Evolutionary conservation across 37 sponge, comb jelly and placozoan species (phyloP), one percentile per base, ranked within the genome.

Genomic region (Aplysina aerophoba): DNA sequence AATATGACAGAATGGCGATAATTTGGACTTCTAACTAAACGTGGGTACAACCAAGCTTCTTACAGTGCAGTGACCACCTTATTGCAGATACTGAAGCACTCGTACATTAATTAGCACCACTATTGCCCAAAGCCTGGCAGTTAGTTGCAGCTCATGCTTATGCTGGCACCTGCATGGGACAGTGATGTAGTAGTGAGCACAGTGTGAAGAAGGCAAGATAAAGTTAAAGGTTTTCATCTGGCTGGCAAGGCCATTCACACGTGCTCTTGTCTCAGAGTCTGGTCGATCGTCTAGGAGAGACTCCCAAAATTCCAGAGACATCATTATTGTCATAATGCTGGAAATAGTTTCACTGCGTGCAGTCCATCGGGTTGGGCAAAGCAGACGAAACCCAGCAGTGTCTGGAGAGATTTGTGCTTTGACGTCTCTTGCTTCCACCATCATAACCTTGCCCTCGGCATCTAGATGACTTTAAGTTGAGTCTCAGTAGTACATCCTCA

Each of bases 391-490:
- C 12, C 61, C 61, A 11, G 11, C 59, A 81, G 81, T 15, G 55
- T 81, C 81, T 74, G 78, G 78, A 41, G 33, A 30, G 13, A 41
- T 28, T 8, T 74, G 24, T 30, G 37, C 34, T 74, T 74, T 74
- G 12, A 74, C 21, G 38, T 59, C 15, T 58, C 55, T 83, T 83
- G 55, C 83, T 83, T 30, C 68, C 83, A 44, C 83, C 83, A 83
- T 83, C 83, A 83, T 83, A 83, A 33, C 83, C 62, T 35, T 83
- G 83, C 36, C 83, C 83, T 25, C 68, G 65, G 50, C 83, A 83
- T 15, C 67, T 61, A 33, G 83, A 64, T 35, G 63, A 25, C 25
- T 80, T 53, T 11, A 80, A 24, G 27, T 80, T 53, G 22, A 80
- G 44, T 31, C 81, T 54, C 28, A 80, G 59, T 24, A 80, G 11